phyloP scores from a whole-genome alignment of 2,113 vertebrate genomes.

The Nibea coibor region DNA sequence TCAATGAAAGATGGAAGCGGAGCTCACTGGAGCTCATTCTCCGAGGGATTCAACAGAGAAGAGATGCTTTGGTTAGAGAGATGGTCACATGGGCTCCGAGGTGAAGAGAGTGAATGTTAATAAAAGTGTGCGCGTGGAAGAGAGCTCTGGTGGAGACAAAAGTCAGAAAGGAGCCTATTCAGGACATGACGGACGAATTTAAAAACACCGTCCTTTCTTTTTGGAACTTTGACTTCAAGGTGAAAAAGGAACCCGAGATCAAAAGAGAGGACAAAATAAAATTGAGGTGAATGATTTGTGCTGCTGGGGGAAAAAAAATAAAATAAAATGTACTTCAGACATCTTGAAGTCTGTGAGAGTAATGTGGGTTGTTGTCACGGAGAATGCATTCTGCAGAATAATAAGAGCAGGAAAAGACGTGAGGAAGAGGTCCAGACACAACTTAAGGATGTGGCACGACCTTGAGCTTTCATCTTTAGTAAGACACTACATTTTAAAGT shows the following conservation, averaged over 20 bases:
- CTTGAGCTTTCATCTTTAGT: conserved; percentile 45
- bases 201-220: not conserved
- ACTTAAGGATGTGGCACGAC: conserved; percentile 2
- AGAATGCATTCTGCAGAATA: conserved; percentile 9
- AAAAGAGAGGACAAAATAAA: not conserved
- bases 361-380: conserved; percentile 15
- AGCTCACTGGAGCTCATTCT: not conserved
- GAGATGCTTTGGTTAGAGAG: not conserved
- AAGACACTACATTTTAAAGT: conserved; percentile 4
- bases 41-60: not conserved
- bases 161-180: not conserved
- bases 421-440: not conserved
- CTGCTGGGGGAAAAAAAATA: not conserved
- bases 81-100: not conserved
- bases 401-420: not conserved
- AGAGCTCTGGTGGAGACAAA: conserved; percentile 2
- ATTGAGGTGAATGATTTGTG: not conserved
- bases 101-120: conserved; percentile 11
- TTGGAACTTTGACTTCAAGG: not conserved
- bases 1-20: not conserved
- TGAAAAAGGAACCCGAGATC: not conserved
- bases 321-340: not conserved
- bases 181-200: not conserved
- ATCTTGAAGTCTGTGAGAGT: conserved; percentile 28
- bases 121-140: not conserved